Evolutionary conservation across 1,140 invertebrate species (phyloP), one percentile per base, ranked within the genome.

Genomic region (Rhizoglyphus robini): DNA sequence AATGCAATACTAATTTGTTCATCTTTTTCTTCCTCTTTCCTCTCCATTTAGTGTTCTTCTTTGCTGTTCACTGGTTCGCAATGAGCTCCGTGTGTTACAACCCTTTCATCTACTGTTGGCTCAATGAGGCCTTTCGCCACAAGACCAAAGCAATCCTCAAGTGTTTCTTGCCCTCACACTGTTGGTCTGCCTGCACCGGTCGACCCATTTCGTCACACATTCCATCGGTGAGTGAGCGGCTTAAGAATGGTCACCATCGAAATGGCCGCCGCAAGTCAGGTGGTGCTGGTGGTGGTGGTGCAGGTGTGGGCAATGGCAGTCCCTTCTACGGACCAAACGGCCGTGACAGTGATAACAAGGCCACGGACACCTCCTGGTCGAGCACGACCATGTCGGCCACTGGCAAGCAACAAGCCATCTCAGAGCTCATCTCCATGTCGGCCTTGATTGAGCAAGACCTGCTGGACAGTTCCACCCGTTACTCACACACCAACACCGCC

Each of bases 71-170:
- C 15, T 60, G 58, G 61, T 63, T 96, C 67, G 93, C 77, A 93
- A 93, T 48, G 81, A 90, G 89, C 83, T 92, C 89, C 3, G 92
- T 90, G 0, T 92, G 90, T 73, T 96, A 94, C 76, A 96, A 96
- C 75, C 91, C 92, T 0, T 85, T 97, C 69, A 81, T 97, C 4
- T 98, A 97, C 77, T 94, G 94, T 48, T 99, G 93, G 90, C 84
- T 98, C 76, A 99, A 98, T 78, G 94, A 97, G 67, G 96, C 94
- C 76, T 97, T 97, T 76, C 83, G 90, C 69, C 95, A 96, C 77
- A 91, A 97, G 76, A 96, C 96, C 75, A 88, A 88, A 74, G 84
- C 89, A 78, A 73, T 78, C 2, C 65, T 76, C 18, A 76, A 76
- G 4, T 76, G 72, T 65, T 74, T 51, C n/a, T n/a, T n/a, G n/a